Base-by-base conservation (phyloP, 2,888 invertebrate species). In the Elmis aenea region DNA sequence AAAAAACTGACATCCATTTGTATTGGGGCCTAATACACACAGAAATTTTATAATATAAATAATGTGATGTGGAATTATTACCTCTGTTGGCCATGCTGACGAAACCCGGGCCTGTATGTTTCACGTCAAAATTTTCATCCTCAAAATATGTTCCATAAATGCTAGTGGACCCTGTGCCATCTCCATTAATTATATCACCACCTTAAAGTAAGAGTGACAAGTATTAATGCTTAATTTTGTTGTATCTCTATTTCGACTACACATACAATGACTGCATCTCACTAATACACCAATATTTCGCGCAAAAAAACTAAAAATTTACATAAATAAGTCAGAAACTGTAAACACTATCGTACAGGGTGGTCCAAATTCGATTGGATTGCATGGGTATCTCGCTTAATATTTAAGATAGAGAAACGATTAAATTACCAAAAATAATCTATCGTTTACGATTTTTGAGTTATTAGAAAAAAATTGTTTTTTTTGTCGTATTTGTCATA, bases 1-100 rank as follows among this genome's bases (percentile, higher is more conserved):
- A 64, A 94, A 85, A 68, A 95, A 95, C 67, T 95, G 95, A 51
- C 91, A 93, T 3, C 93, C 92, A 68, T 95, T 95, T n/a, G 92
- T 87, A 59, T 94, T 75, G 35, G 79, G 80, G 12, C 85, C 86
- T 82, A 55, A 22, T 18, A n/a, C n/a, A n/a, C n/a, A n/a, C n/a
- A n/a, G n/a, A n/a, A 18, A 30, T 21, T 27, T 6, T 36, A 20
- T 31, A 3, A 20, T 29, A 15, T 13, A 37, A 10, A 42, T 21
- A 22, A 34, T 21, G 11, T 18, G 18, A 18, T 6, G 5, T 32
- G 16, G 9, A 37, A 30, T 11, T n/a, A 6, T 27, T 51, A 70
- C 83, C 83, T 58, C 78, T 77, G 65, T 95, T 94, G 1, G 93
- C 94, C 94, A 94, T 93, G 48, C 89, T 88, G 22, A 95, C 70